Evolutionary conservation across 2,888 invertebrate genomes (phyloP), one percentile per base, ranked within the genome.

Genomic region (Drosophila acutilabella): DNA sequence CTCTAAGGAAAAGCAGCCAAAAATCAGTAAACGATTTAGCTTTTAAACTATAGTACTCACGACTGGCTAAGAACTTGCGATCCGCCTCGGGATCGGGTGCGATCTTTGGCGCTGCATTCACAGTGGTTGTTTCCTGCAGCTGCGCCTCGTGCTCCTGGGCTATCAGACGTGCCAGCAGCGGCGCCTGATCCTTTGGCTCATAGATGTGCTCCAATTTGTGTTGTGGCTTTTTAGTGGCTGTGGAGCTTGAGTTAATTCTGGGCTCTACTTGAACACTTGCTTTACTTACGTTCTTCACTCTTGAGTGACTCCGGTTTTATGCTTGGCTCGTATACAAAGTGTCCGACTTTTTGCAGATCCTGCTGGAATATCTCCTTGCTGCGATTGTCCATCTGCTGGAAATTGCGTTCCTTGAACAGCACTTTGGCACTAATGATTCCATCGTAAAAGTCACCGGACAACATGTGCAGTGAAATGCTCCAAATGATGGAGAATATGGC

Each of bases 351-450:
- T 8, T 74, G 62, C 10, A 91, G 76, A 62, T 90, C 91, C 23
- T 72, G 65, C 4, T 78, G 59, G n/a, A 84, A 79, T 4, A 89
- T 80, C 44, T 81, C 73, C 13, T 64, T 86, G 50, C 87, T 81
- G n/a, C 64, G 74, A 23, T 85, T 76, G 42, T 81, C 73, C 83
- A 91, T 79, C 67, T 82, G 80, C 2, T 59, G 65, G 16, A 86
- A 81, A 58, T 88, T 79, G 13, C 90, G 77, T 11, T 89, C 78
- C 30, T 79, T 83, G 70, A 91, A 91, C 48, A 72, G 74, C 57
- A 91, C 64, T 81, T 91, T 89, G 81, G 82, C 91, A 89, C 91
- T 91, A 33, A 91, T 80, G 47, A 91, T 81, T 57, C 89, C 90
- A 67, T 85, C 80, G 18, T 79, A 73, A 66, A 91, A 85, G 61